phyloP scores from a whole-genome alignment of 2,113 vertebrate species.

The Urocolius indicus region DNA sequence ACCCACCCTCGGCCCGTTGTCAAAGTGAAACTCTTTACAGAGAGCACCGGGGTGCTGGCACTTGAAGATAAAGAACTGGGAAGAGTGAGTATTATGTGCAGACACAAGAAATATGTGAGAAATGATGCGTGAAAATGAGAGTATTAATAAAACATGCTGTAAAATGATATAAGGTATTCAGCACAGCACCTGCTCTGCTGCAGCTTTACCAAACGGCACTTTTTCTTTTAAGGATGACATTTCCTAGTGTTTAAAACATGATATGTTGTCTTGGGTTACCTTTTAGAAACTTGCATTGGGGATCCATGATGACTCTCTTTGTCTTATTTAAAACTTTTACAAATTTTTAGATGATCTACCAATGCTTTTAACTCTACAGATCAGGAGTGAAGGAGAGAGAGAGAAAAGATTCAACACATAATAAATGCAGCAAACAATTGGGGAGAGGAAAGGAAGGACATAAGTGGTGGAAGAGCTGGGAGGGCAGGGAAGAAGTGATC shows the following conservation, averaged over 20 bases:
- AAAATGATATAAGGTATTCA: neutral
- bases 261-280: neutral
- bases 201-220: neutral
- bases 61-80: conserved; percentile 98
- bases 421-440: rapidly evolving
- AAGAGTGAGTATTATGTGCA: conserved; percentile 80
- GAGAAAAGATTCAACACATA: neutral
- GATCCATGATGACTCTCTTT: neutral
- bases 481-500: neutral
- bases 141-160: neutral
- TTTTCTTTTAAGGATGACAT: neutral
- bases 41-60: conserved; percentile 94
- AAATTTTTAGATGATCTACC: neutral
- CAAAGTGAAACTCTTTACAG: conserved; percentile 98
- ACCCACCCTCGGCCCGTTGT: conserved; percentile 93
- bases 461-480: neutral
- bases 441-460: neutral
- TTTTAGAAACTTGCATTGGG: neutral
- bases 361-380: neutral
- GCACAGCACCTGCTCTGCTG: neutral
- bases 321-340: neutral
- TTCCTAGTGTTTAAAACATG: neutral
- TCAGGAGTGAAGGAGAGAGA: neutral
- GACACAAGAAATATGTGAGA: neutral
- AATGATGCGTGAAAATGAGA: neutral